Base-by-base conservation (phyloP, 2,113 vertebrate genomes). In the Lagenorhynchus albirostris region DNA sequence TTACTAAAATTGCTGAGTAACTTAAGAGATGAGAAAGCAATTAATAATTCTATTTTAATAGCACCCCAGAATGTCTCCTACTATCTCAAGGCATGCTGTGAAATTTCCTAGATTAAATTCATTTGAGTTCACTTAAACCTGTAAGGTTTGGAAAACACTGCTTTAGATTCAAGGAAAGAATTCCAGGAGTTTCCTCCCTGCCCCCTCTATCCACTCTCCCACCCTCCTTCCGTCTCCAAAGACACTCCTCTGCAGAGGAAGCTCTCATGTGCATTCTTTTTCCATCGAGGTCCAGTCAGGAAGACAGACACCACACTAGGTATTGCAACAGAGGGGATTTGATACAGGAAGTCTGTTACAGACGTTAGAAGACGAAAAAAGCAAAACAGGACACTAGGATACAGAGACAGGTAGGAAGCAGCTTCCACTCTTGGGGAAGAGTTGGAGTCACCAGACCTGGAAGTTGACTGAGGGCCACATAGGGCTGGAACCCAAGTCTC, bases 41-140 rank as follows among this genome's bases (percentile, higher is more conserved):
- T 77, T 94, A 13, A 33, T 55, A 84, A 74, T 85, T 90, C 76
- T 93, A 60, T n/a, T 93, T 96, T 93, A 67, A 60, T 84, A 65
- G 68, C 33, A 63, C 31, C 38, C 29, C 55, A 89, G 60, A 67
- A 77, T 76, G 1, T 73, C 41, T 86, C 67, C 31, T 60, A 29
- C 77, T 80, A 67, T 53, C 47, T 97, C 38, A 31, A 85, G 29
- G 38, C 33, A 70, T n/a, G 23, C 3, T 70, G 11, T 85, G 13
- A 91, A 50, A 71, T 38, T 76, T 76, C 80, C 58, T 26, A 71
- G 55, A 41, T 50, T 36, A 82, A 96, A 94, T 82, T 85, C 58
- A 58, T 94, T 33, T 83, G 31, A 18, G 29, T 44, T 86, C 10
- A 17, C 31, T 80, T 84, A 83, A 47, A 33, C 85, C n/a, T 47